Evolutionary conservation across 2,797 vertebrate genomes (phyloP), one percentile per base, ranked within the genome.

Genomic region (Lithobates sylvaticus): DNA sequence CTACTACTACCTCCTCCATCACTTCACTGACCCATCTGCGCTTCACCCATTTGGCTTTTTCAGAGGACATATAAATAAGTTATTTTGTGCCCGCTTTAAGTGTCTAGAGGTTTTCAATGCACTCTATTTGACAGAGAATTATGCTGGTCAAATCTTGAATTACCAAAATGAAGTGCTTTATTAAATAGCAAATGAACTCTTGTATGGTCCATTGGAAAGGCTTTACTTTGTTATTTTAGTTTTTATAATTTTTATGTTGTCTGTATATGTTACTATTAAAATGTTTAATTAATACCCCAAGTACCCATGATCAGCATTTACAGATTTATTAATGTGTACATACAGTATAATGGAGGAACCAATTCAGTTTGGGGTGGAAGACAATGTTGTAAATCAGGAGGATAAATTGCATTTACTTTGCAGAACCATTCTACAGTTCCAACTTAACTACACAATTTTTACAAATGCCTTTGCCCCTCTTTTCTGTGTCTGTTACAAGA

Each of bases 1-100:
- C 76, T 74, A 68, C 36, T 58, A 78, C 84, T 27, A 36, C 27
- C 70, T 75, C 70, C 54, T 79, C 76, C 47, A 75, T 65, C 42
- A 42, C 29, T 29, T 76, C 58, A 67, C 61, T 64, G 50, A 29
- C 26, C 16, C 21, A 77, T 44, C 39, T 83, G 68, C 21, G 54
- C 36, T 61, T 54, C 71, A 36, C 58, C 71, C 29, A 75, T 72
- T 75, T 68, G 61, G 32, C 44, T 76, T 76, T 29, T 36, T 74
- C 42, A 69, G 29, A 81, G 61, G 67, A 74, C 39, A 65, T 23
- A 58, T 75, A 74, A 42, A 64, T 65, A 65, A 34, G 54, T 73
- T 82, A 44, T 58, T 71, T 61, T 54, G 9, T 42, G 21, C 47
- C n/a, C 26, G 2, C 13, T 64, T 27, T 26, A 16, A 71, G 10